These are phyloP conservation scores for Drosophila jambulina DNA, from an alignment of 1,140 invertebrate genomes.

Conservation along the genomic window DNA sequence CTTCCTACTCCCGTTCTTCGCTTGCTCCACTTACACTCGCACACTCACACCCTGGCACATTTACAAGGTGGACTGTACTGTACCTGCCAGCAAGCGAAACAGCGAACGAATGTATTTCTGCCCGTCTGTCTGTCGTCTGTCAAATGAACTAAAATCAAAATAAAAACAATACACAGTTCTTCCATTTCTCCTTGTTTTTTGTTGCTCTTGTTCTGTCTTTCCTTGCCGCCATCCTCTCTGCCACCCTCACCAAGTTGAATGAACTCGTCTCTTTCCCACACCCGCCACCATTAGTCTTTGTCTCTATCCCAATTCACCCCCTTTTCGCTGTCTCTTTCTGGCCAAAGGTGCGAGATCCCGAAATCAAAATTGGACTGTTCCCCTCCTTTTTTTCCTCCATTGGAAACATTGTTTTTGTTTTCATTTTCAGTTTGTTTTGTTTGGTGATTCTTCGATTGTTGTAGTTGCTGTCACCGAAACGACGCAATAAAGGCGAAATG, in stretches of 20 bases:
- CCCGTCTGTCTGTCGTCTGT: conserved; percentile 9
- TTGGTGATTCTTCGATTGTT: conserved; percentile 11
- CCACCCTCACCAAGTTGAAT: conserved; percentile 47
- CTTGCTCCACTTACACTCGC: conserved; percentile 20
- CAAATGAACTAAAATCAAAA: conserved; percentile 49
- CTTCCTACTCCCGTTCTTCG: conserved; percentile 12
- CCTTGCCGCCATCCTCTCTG: neutral
- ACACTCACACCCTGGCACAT: conserved; percentile 5
- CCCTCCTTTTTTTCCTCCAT: conserved; percentile 2
- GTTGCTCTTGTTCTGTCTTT: neutral
- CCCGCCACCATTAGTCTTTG: neutral
- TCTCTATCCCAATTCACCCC: neutral
- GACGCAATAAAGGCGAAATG: conserved; percentile 51
- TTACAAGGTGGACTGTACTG: conserved; percentile 25
- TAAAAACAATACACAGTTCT: conserved; percentile 57
- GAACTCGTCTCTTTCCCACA: conserved; percentile 46
- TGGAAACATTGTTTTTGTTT: conserved; percentile 25
- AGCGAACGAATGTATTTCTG: conserved; percentile 3
- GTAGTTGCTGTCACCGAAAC: conserved; percentile 36
- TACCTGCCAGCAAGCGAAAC: conserved; percentile 7
- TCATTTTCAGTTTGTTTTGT: conserved; percentile 46
- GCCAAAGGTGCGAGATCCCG: neutral
- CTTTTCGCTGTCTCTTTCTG: neutral
- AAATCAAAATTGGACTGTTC: conserved; percentile 7
- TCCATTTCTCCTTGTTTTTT: conserved; percentile 26